Conservation (phyloP, 2,797 vertebrate species). For the Anomalospiza imberbis region DNA sequence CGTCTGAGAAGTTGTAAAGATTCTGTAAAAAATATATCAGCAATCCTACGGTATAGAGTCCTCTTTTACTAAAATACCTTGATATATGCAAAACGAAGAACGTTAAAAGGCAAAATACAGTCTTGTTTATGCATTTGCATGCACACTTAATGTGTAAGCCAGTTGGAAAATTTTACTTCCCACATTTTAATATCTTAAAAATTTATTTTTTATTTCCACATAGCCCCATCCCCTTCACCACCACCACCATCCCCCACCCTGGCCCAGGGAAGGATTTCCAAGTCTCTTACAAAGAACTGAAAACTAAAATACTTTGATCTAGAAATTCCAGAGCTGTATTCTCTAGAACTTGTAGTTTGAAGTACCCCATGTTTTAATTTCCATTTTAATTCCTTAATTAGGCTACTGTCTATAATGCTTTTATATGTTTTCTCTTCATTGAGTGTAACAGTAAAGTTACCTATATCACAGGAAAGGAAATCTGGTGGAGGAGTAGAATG, state of each 20-base stretch:
- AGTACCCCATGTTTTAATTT: background rate
- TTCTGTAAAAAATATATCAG: background rate
- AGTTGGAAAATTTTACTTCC: background rate
- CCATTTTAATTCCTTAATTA: background rate
- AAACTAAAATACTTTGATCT: background rate
- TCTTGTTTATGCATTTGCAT: background rate
- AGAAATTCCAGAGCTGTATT: background rate
- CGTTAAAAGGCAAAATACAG: background rate
- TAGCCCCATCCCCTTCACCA: fast-evolving
- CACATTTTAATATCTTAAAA: background rate
- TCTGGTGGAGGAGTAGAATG: background rate
- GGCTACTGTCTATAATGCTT: background rate
- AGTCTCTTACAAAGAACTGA: background rate
- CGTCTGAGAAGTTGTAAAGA: background rate
- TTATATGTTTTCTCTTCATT: background rate
- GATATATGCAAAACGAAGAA: background rate
- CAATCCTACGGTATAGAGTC: background rate
- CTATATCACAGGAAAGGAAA: background rate
- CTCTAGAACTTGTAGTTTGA: background rate
- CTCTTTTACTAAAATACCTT: background rate
- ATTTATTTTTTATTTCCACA: background rate
- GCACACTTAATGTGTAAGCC: background rate
- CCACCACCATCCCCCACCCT: fast-evolving
- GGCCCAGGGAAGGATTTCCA: background rate
- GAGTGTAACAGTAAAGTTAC: background rate